Evolutionary conservation across 2,888 invertebrate species (phyloP).

Genomic region (Heliothis peltigera): DNA sequence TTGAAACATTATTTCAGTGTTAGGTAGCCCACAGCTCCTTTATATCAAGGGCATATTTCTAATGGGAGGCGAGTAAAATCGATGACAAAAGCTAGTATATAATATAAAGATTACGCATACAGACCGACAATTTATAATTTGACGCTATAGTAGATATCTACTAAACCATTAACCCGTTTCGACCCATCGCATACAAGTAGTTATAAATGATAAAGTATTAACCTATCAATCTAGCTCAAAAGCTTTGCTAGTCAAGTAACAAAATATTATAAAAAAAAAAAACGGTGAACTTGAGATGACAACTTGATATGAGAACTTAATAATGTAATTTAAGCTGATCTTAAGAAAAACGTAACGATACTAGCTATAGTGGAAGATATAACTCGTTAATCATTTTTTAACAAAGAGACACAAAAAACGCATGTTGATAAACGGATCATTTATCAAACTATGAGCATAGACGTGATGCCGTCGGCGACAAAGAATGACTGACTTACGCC

Average conservation of each 20-base stretch:
- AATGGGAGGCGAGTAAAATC: too few species aligned
- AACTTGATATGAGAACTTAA: slow-evolving; percentile 10
- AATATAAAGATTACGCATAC: too few species aligned
- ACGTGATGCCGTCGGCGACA: slow-evolving; percentile 24
- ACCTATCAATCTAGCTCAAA: too few species aligned
- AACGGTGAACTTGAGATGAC: background rate
- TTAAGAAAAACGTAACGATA: slow-evolving; percentile 38
- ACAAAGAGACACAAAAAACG: slow-evolving; percentile 30
- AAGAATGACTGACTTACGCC: slow-evolving; percentile 17
- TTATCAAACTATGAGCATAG: slow-evolving; percentile 46
- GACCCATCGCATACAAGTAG: too few species aligned
- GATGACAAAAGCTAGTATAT: too few species aligned
- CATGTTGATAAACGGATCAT: slow-evolving; percentile 32
- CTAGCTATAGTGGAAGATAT: slow-evolving; percentile 6
- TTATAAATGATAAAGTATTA: too few species aligned
- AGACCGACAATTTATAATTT: too few species aligned
- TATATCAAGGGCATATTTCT: too few species aligned
- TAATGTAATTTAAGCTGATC: slow-evolving; percentile 13
- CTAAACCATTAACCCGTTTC: too few species aligned
- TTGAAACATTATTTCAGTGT: too few species aligned
- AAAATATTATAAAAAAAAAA: background rate
- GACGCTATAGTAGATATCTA: too few species aligned
- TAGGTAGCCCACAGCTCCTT: too few species aligned
- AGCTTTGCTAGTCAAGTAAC: background rate
- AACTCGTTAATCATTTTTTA: slow-evolving; percentile 51